phyloP scores from a whole-genome alignment of 2,113 vertebrate genomes.

The Smithornis capensis region DNA sequence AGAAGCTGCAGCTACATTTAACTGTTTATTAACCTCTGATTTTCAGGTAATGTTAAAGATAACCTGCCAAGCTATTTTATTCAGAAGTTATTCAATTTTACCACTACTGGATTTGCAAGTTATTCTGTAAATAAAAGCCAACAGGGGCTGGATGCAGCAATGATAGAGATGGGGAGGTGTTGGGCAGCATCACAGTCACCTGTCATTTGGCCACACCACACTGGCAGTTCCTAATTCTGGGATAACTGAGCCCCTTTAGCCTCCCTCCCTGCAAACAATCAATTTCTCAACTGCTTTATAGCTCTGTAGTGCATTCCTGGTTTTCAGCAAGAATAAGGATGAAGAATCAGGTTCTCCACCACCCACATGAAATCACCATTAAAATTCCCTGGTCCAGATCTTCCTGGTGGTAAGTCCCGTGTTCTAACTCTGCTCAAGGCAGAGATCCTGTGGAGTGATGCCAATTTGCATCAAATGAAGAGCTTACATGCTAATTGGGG shows the following conservation, averaged over 20 bases:
- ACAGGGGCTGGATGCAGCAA: neutral
- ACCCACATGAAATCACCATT: neutral
- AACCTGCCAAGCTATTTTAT: constrained; percentile 2
- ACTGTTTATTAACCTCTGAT: constrained; percentile 21
- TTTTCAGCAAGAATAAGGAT: neutral
- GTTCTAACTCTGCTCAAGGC: neutral
- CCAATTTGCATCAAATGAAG: neutral
- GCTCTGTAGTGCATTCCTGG: neutral
- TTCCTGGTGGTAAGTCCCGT: neutral
- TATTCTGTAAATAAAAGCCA: neutral
- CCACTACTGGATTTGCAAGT: neutral
- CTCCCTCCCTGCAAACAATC: neutral
- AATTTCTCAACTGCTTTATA: neutral
- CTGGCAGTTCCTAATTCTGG: neutral
- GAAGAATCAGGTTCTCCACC: neutral
- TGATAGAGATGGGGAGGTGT: neutral
- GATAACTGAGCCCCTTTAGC: neutral
- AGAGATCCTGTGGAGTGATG: neutral
- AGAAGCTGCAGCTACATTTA: neutral
- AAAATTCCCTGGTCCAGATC: neutral
- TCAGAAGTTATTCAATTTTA: neutral
- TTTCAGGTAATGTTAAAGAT: neutral
- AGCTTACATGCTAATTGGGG: neutral
- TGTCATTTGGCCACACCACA: neutral
- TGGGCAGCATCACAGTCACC: neutral